These are phyloP conservation scores for Rhaphigaster nebulosa DNA, from an alignment of 2,888 invertebrate species.

Conservation along the genomic window DNA sequence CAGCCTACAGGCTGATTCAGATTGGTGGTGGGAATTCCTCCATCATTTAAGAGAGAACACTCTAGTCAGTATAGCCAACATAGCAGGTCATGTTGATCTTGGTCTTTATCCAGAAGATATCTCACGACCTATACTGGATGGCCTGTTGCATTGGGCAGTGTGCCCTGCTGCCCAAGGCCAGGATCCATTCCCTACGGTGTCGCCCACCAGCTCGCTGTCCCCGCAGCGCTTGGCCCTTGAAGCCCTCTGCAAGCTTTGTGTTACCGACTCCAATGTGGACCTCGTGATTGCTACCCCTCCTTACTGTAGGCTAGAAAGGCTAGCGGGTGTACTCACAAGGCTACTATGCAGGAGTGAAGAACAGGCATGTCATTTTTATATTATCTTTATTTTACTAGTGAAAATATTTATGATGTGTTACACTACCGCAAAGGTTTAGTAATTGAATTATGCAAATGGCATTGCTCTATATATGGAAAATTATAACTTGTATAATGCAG, in stretches of 20 bases:
- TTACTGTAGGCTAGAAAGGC: constrained; percentile 89
- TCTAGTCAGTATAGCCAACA: constrained; percentile 94
- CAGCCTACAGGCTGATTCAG: constrained; percentile 75
- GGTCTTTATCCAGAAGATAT: constrained; percentile 91
- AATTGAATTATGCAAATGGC: too few relatives aligned
- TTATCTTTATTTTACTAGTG: background rate
- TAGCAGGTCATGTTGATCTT: constrained; percentile 94
- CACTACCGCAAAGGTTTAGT: background rate
- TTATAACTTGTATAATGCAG: background rate
- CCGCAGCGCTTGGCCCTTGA: constrained; percentile 96
- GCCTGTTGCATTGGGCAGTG: constrained; percentile 96
- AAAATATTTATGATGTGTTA: background rate
- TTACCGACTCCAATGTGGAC: constrained; percentile 97
- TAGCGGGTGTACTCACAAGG: constrained; percentile 90
- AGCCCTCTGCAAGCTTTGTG: constrained; percentile 96
- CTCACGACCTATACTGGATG: constrained; percentile 93
- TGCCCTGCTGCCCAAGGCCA: constrained; percentile 96
- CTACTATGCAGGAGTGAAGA: constrained; percentile 91
- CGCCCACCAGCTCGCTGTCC: constrained; percentile 83
- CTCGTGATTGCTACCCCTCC: constrained; percentile 97
- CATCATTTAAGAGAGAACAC: constrained; percentile 95
- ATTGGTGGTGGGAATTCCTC: constrained; percentile 85
- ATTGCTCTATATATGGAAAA: background rate
- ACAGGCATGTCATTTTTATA: constrained; percentile 67
- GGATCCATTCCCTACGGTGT: constrained; percentile 91